Percentiles rank a stretch among this genome's conserved stretches.
Conservation (phyloP, 2,888 invertebrate genomes). For the Hypomecis punctinalis region DNA sequence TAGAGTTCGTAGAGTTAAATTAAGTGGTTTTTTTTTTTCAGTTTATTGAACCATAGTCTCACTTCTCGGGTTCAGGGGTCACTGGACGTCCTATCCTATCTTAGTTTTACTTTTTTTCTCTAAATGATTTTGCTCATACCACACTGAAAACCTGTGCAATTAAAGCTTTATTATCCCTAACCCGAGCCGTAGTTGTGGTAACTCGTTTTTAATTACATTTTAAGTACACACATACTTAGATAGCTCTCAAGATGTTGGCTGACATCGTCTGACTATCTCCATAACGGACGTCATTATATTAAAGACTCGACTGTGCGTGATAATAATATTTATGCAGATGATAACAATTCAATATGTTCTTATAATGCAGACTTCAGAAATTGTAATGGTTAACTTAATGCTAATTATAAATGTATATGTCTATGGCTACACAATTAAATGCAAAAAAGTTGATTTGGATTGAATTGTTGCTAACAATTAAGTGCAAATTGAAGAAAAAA, state of each 20-base stretch:
- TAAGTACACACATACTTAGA: slow-evolving; percentile 64
- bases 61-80: slow-evolving; percentile 38
- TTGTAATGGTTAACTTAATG: slow-evolving; percentile 13
- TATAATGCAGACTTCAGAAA: slow-evolving; percentile 3
- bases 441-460: slow-evolving; percentile 5
- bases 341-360: slow-evolving; percentile 36
- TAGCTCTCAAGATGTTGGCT: slow-evolving; percentile 54
- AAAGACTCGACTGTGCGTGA: slow-evolving; percentile 47
- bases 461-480: slow-evolving; percentile 13
- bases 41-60: slow-evolving; percentile 1
- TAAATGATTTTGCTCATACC: slow-evolving; percentile 54
- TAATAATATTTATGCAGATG: slow-evolving; percentile 42
- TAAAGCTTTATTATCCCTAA: slow-evolving; percentile 69
- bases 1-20: neutral
- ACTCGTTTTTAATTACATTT: slow-evolving; percentile 76
- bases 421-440: slow-evolving; percentile 3
- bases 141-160: slow-evolving; percentile 62
- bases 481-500: slow-evolving; percentile 29
- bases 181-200: slow-evolving; percentile 57
- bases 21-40: neutral
- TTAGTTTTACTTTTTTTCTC: slow-evolving; percentile 51
- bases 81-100: slow-evolving; percentile 32
- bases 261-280: slow-evolving; percentile 53
- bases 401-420: slow-evolving; percentile 3
- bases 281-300: slow-evolving; percentile 54